A percentile compares a stretch with the other conserved stretches of the same genome.
phyloP scores from a whole-genome alignment of 2,113 vertebrate genomes.

The Percina caprodes region DNA sequence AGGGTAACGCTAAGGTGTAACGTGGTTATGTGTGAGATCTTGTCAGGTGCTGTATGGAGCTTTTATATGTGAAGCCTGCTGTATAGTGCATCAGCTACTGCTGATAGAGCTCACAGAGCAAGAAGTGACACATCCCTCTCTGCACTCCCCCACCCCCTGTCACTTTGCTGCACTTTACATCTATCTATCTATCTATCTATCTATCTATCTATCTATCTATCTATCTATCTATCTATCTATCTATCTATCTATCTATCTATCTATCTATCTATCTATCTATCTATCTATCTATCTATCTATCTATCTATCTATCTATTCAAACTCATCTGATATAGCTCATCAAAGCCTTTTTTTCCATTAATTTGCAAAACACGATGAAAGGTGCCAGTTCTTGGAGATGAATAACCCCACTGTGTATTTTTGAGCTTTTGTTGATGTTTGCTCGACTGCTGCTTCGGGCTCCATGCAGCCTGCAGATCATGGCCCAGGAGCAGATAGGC shows the following conservation, averaged over 20 bases:
- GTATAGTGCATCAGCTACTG: slow-evolving; percentile 27
- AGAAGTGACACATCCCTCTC: slow-evolving; percentile 53
- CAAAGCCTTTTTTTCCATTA: slow-evolving; percentile 22
- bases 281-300: slow-evolving; percentile 37
- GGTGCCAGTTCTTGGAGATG: slow-evolving; percentile 20
- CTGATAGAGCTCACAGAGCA: slow-evolving; percentile 29
- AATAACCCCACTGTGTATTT: slow-evolving; percentile 48
- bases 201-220: slow-evolving; percentile 51
- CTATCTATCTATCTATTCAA: slow-evolving; percentile 8
- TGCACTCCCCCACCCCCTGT: slow-evolving; percentile 34
- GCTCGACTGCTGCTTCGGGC: slow-evolving; percentile 49
- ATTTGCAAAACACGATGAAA: slow-evolving; percentile 35
- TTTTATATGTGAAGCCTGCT: slow-evolving; percentile 29
- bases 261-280: slow-evolving; percentile 49
- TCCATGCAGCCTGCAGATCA: slow-evolving; percentile 58
- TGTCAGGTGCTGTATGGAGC: slow-evolving; percentile 25
- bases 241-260: slow-evolving; percentile 54
- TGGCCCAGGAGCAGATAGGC: slow-evolving; percentile 50
- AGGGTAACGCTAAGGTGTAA: not conserved
- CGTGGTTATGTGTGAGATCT: slow-evolving; percentile 10
- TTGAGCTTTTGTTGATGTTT: slow-evolving; percentile 68
- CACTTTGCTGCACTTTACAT: slow-evolving; percentile 24
- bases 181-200: slow-evolving; percentile 50
- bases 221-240: slow-evolving; percentile 55
- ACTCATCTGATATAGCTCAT: slow-evolving; percentile 11